phyloP scores from a whole-genome alignment of 2,797 vertebrate species.

The Eulemur albifrons region DNA sequence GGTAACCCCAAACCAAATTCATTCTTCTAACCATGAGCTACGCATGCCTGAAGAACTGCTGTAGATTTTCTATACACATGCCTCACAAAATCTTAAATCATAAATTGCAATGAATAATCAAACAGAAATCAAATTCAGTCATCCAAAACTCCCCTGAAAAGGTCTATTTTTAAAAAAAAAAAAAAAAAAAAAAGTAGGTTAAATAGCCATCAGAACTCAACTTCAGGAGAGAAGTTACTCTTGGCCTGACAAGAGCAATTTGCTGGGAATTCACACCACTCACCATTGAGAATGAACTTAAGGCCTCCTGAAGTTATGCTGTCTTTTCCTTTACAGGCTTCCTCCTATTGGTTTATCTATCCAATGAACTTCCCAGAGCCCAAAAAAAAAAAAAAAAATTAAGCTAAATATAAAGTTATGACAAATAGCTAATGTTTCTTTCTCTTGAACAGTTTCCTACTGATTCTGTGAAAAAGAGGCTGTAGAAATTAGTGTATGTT shows the following conservation, averaged over 20 bases:
- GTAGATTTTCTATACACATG: neutral
- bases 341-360: neutral
- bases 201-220: neutral
- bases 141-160: neutral
- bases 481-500: neutral
- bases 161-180: neutral
- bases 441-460: conserved; percentile 4
- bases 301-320: neutral
- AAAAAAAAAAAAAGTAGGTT: neutral
- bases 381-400: neutral
- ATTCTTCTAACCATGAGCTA: neutral
- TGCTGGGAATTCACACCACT: neutral
- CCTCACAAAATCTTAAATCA: neutral
- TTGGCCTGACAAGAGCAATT: neutral
- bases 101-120: neutral
- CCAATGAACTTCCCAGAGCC: neutral
- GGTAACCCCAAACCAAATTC: neutral
- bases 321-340: neutral
- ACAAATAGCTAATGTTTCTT: neutral
- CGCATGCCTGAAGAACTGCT: neutral
- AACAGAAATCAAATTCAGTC: neutral
- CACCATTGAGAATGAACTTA: neutral
- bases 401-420: neutral
- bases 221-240: neutral
- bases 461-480: neutral